phyloP scores from a whole-genome alignment of 2,797 vertebrate species.

The Sebastes cheni region DNA sequence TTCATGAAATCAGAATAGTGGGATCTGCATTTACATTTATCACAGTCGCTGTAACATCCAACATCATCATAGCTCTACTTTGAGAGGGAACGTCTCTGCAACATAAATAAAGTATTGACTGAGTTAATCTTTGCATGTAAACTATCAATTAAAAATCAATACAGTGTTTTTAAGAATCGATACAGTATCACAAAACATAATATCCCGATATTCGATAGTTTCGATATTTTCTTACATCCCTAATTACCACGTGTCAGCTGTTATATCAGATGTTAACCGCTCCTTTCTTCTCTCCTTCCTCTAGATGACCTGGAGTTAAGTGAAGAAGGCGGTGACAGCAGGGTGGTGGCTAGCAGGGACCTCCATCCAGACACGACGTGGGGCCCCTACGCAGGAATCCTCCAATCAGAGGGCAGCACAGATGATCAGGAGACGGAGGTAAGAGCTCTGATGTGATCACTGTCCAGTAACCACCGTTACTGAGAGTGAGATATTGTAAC shows the following conservation, averaged over 20 bases:
- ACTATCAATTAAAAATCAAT: no score
- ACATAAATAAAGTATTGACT: no score
- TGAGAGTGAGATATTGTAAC: neutral
- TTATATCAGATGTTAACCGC: neutral
- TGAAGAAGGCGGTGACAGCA: conserved; percentile 65
- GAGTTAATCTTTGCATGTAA: no score
- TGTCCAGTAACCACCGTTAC: neutral
- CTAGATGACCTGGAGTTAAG: conserved; percentile 87
- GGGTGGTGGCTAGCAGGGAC: conserved; percentile 74
- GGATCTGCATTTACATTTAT: no score
- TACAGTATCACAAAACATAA: no score
- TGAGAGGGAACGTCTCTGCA: no score
- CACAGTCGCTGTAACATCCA: no score
- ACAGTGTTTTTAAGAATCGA: no score
- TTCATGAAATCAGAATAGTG: no score
- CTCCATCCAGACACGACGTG: conserved; percentile 85
- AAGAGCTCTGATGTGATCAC: neutral
- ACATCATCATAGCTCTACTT: no score
- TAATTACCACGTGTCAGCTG: neutral
- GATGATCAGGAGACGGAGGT: conserved; percentile 79
- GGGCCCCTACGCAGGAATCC: conserved; percentile 89
- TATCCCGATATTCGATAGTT: no score
- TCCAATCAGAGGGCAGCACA: conserved; percentile 79
- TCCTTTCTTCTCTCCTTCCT: neutral
- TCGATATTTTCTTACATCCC: no score